Evolutionary conservation across 1,140 invertebrate species (phyloP), one percentile per base, ranked within the genome.

Genomic region (Drosophila fuyamai): DNA sequence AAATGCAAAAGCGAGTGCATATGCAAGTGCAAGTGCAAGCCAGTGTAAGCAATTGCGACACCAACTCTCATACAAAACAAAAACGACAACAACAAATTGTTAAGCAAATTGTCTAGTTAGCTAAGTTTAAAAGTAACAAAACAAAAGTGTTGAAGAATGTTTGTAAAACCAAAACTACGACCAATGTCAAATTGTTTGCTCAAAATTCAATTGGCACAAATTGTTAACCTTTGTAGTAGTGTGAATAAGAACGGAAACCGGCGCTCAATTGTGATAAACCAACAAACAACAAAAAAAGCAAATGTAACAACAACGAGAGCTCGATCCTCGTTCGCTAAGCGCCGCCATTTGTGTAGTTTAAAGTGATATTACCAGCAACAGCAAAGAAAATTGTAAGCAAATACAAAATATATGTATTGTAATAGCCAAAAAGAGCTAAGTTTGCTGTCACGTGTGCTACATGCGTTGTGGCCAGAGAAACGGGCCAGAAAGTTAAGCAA

Each of bases 31-130:
- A 61, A 81, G 40, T 55, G 66, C 58, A 48, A 65, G 79, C 76
- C 67, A 81, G 82, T 72, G 68, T 51, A 27, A 41, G 59, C 38
- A 66, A 50, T 40, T 43, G 56, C 54, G 46, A 73, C 51, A 62
- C 66, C 67, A 66, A 76, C 44, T 63, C 76, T 44, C 61, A 70
- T 48, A 70, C 53, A 60, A 75, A 56, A 57, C 57, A 76, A 74
- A 57, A 73, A 44, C 53, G 59, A 80, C 55, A 71, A 57, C 66
- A 82, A 80, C 35, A 68, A 82, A 88, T 82, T 88, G 83, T 86
- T 86, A 88, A 88, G 79, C 74, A 78, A 86, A 86, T 86, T 86
- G 83, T 86, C 82, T 86, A 86, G 83, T 77, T 89, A 88, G 83
- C 83, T 89, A 88, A 89, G 81, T 85, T 68, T 72, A 85, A 84